Base-by-base conservation (phyloP, 1,140 invertebrate species). In the Anoplophora glabripennis region DNA sequence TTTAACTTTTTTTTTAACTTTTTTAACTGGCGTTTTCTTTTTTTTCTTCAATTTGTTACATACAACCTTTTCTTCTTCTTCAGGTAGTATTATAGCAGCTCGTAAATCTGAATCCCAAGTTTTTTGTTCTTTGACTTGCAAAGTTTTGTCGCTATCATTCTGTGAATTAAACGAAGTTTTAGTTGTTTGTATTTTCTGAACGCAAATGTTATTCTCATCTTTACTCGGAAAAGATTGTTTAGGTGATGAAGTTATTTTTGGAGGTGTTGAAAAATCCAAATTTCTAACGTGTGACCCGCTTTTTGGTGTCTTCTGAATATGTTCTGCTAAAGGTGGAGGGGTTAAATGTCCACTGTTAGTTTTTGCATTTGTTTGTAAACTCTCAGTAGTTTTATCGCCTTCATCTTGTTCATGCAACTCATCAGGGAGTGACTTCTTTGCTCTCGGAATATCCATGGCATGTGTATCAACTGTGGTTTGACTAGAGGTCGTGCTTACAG, bases 261-360 rank as follows among this genome's bases (percentile, higher is more conserved):
- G 33, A 8, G 68, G 68, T 3, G 64, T 65, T 5, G 66, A 66
- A 64, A 70, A 70, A 41, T 66, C 59, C 15, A 70, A 57, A 34
- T 65, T 68, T 12, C 68, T 46, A 2, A 70, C 64, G 36, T 70
- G 68, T 1, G 65, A 65, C 8, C 53, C 44, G 57, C 64, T 65
- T 57, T 59, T 62, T 33, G 61, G 59, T 37, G 64, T 65, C 44
- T 65, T 36, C 21, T 49, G n/a, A 49, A 15, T 3, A 11, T 3
- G 21, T 33, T 54, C 37, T 5, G 12, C 4, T 42, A 14, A 9
- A 40, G 18, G 36, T 7, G 38, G 52, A 2, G 52, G 38, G 21
- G 11, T 45, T 7, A 45, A 7, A 17, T 45, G 15, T 18, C 17
- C 42, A 10, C 9, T 17, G 4, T 14, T 17, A 49, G n/a, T 35